Base-by-base conservation (phyloP, 2,888 invertebrate species). In the Pachliopta kotzebuea region DNA sequence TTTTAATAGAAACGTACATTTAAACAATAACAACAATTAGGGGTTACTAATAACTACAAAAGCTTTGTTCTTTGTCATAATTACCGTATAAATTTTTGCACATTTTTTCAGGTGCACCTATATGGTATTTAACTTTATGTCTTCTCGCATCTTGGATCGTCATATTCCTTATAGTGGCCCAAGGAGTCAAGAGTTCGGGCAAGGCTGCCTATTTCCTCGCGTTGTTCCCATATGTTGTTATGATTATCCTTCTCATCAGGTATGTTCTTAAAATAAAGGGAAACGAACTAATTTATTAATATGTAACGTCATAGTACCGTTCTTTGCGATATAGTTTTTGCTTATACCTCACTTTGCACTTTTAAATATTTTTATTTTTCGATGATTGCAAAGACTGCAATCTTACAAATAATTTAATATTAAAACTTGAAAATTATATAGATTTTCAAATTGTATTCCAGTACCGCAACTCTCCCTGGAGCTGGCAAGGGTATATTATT, bases 151-250 rank as follows among this genome's bases (percentile, higher is more conserved):
- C 96, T 0, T 96, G 96, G 96, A 60, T 93, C 4, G 79, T 94
- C 1, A 94, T 96, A 49, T 96, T 95, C 76, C 72, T 94, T 8
- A 94, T 96, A 61, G 94, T 96, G 56, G 91, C 95, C 20, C 93
- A 93, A 68, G 96, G 96, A 14, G 95, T 96, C 0, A 94, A 95
- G 80, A 95, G 95, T 75, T 95, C 96, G 0, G 96, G 96, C 56
- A 96, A 96, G 83, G 95, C 95, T 0, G 95, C 97, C 0, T 98
- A 98, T 84, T 96, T 98, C 83, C 94, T 98, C n/a, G 98, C 98
- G 0, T 83, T 97, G 3, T 97, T 97, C 80, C 97, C 97, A 0
- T 96, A 96, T 76, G 92, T 96, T 7, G 94, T 97, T 60, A 93
- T 97, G 84, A 86, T 96, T 65, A 94, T 94, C 42, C 85, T 97